Percentiles rank a stretch among this genome's conserved stretches.
phyloP scores from a whole-genome alignment of 2,113 vertebrate species.

The Crotalus tigris region DNA sequence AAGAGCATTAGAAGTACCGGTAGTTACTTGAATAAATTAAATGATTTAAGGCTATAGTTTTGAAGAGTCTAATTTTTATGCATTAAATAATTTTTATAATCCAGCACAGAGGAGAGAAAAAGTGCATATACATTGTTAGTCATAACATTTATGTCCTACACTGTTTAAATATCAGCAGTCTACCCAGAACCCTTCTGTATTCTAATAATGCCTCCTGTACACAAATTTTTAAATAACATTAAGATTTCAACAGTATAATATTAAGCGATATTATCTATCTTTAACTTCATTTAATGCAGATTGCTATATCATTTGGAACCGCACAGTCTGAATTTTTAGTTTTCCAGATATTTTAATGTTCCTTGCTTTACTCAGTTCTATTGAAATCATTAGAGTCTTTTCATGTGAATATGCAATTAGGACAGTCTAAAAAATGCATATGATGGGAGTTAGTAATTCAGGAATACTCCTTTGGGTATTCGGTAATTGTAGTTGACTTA shows the following conservation, averaged over 20 bases:
- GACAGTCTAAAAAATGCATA: slow-evolving; percentile 18
- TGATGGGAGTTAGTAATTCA: slow-evolving; percentile 12
- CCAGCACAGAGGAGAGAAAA: slow-evolving; percentile 43
- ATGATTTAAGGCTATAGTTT: slow-evolving; percentile 53
- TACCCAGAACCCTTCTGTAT: slow-evolving; percentile 22
- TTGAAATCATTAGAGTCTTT: slow-evolving; percentile 18
- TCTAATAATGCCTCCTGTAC: slow-evolving; percentile 9
- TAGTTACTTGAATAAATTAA: slow-evolving; percentile 63
- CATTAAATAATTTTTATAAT: slow-evolving; percentile 53
- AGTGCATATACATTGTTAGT: slow-evolving; percentile 42
- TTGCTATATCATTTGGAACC: slow-evolving; percentile 18
- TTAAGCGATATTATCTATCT: background rate
- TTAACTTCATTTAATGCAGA: background rate
- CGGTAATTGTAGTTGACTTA: slow-evolving; percentile 17
- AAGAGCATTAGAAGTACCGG: slow-evolving; percentile 44
- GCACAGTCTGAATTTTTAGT: background rate
- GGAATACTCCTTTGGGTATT: slow-evolving; percentile 5
- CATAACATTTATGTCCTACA: slow-evolving; percentile 31
- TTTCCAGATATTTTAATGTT: slow-evolving; percentile 26
- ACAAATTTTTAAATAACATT: slow-evolving; percentile 25
- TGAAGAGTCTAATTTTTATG: slow-evolving; percentile 57
- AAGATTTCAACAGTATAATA: slow-evolving; percentile 32
- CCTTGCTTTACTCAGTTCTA: slow-evolving; percentile 6
- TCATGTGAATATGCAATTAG: background rate
- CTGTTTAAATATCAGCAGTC: slow-evolving; percentile 44